Evolutionary conservation across 2,797 vertebrate species (phyloP), one percentile per base, ranked within the genome.

Genomic region (Echeneis naucrates): DNA sequence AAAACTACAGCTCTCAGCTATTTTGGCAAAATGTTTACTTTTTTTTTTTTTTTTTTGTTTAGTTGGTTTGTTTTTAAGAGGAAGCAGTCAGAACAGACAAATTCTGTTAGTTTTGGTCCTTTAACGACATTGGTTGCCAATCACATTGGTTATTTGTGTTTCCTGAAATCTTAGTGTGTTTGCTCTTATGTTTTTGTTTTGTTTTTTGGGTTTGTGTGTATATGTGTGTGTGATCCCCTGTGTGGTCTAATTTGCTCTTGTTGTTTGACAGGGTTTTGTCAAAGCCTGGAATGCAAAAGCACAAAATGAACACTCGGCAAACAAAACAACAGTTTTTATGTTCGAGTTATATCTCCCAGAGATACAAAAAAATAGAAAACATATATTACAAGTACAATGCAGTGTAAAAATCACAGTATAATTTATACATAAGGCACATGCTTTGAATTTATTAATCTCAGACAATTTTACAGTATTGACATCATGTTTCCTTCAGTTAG

Each of bases 291-390:
- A 51, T 16, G 8, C 2, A 72, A 26, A 78, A 66, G 16, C 30
- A 52, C 33, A 47, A 66, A 68, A 66, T 50, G 40, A 68, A 74
- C 38, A 75, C 47, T 65, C 26, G 21, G 50, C 35, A 58, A 53
- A 70, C 27, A 86, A 84, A 85, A 77, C 69, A 80, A 33, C 13
- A 47, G 50, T 71, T 19, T 85, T 82, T 74, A 81, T 83, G 32
- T 67, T 74, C 65, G 14, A 63, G 30, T 72, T 54, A 84, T 83
- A 81, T 85, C 77, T 85, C 80, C 74, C 76, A 85, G 68, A 84
- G 65, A 86, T 86, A 87, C 47, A 84, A 74, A 75, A 80, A 19
- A 57, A 63, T 89, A 89, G 50, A 88, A 88, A 86, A 88, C 59
- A 75, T 57, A 68, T 75, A 66, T 72, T 62, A 78, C 48, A 71